Evolutionary conservation across 2,797 vertebrate species (phyloP), one percentile per base, ranked within the genome.

Genomic region (Dendrocincla fuliginosa): DNA sequence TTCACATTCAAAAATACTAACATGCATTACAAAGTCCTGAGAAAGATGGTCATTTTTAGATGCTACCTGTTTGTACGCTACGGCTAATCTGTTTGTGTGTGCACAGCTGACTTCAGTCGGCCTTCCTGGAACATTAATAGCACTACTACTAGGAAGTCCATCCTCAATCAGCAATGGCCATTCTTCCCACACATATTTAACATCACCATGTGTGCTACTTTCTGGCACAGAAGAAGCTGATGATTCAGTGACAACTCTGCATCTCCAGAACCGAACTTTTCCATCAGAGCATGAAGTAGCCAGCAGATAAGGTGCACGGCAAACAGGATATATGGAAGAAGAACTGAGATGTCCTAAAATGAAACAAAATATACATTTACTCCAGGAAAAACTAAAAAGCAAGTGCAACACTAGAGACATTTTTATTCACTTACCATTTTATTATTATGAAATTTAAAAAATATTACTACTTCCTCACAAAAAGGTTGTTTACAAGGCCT

Each of bases 1-100:
- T 93, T 99, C 99, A 92, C 99, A 99, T 97, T 99, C 99, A 97
- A 99, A 99, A 96, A 99, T 98, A 92, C 98, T 97, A 85, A 99
- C 99, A 35, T 98, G 97, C 97, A 99, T 98, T 64, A 97, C 42
- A 79, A 98, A 97, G 61, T 99, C 98, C 86, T 96, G 98, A 69
- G 90, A 90, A 91, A 93, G 75, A 39, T 82, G 60, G 84, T 69
- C 95, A 49, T 57, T 95, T 83, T 81, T 79, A 90, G 90, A 71
- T 77, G 96, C 37, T 14, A 84, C 95, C 89, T 98, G 98, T 74
- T 98, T 98, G 96, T 98, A 99, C 3, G 99, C 99, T 88, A 99
- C 99, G 13, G 99, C 99, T 86, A 99, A 98, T 82, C 99, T 98
- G 96, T 99, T 99, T 24, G 99, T 98, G 97, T 99, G 99, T 50